Evolutionary conservation across 2,113 vertebrate genomes (phyloP).

Genomic region (Ictalurus punctatus): DNA sequence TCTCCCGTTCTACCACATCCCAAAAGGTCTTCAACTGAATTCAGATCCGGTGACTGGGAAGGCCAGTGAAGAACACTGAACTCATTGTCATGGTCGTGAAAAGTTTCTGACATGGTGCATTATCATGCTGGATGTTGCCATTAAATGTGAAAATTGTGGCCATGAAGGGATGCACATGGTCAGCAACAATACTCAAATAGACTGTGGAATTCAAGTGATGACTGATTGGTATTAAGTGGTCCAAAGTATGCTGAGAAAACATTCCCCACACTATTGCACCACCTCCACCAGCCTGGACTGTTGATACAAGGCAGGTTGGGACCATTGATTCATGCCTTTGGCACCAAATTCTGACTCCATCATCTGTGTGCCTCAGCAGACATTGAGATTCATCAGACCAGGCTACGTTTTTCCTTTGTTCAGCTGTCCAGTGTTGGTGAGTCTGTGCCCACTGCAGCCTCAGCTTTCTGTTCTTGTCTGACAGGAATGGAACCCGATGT

Average conservation of each 20-base stretch:
- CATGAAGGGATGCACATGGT: background rate
- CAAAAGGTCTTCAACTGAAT: background rate
- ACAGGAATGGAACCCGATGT: no score
- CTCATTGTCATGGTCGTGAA: no score
- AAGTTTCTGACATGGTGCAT: background rate
- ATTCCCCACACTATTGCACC: background rate
- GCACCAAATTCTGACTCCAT: background rate
- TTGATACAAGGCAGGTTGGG: background rate
- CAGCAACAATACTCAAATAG: background rate
- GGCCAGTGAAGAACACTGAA: background rate
- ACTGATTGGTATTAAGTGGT: background rate
- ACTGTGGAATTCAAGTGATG: background rate
- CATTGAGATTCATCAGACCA: background rate
- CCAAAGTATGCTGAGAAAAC: background rate
- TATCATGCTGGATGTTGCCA: background rate
- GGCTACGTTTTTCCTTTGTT: background rate
- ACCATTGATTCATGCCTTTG: background rate
- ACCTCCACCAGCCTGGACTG: background rate
- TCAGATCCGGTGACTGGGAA: background rate
- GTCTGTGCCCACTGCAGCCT: no score
- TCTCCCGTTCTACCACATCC: background rate
- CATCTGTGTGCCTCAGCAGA: background rate
- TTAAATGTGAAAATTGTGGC: background rate
- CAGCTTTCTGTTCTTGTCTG: no score
- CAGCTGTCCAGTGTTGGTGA: no score